Conservation (phyloP, 2,797 vertebrate species). For the Myiotriccus ornatus region DNA sequence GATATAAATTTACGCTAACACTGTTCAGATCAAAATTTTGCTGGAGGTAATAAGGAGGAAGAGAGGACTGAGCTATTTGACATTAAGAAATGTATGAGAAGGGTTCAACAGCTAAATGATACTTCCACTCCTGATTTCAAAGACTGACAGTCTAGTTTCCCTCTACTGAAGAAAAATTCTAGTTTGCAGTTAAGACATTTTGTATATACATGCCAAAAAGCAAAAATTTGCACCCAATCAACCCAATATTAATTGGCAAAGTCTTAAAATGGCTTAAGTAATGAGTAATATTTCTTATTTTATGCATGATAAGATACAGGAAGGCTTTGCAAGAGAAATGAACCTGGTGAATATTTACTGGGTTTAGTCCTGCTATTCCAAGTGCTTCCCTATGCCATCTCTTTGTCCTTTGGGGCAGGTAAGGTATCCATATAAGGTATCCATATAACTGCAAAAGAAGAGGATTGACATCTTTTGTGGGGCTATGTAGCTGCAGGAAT, state of each 20-base stretch:
- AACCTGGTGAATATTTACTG: not conserved
- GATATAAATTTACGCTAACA: not conserved
- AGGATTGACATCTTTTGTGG: not conserved
- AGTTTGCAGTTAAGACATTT: not conserved
- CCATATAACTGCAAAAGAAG: not conserved
- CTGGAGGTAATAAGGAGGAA: not conserved
- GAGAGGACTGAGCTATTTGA: not conserved
- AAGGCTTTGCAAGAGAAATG: not conserved
- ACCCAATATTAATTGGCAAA: not conserved
- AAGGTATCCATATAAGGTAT: not conserved
- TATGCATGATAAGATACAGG: not conserved
- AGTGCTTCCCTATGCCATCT: not conserved
- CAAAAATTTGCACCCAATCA: not conserved
- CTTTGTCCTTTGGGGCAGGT: not conserved
- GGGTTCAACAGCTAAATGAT: not conserved
- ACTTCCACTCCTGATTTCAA: not conserved
- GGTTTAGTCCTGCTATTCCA: not conserved
- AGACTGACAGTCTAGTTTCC: not conserved
- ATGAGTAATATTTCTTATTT: not conserved
- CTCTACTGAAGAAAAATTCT: not conserved
- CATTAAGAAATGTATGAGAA: not conserved
- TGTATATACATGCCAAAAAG: not conserved
- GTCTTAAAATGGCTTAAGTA: not conserved
- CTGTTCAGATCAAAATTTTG: not conserved
- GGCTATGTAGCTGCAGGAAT: not conserved